phyloP scores from a whole-genome alignment of 92 coral and sea anemone species.

The Plumapathes pennacea region DNA sequence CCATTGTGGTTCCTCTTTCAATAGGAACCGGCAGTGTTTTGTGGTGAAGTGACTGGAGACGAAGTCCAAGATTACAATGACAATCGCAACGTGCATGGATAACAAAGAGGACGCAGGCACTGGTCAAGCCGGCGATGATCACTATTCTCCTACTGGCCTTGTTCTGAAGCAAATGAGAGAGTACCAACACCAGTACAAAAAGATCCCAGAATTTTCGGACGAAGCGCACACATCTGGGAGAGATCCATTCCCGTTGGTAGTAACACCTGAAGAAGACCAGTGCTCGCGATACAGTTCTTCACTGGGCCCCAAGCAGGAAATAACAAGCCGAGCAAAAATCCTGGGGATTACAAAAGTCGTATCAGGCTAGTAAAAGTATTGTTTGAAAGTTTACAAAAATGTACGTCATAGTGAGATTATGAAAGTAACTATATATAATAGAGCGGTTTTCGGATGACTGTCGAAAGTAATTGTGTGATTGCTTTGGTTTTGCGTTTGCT shows the following conservation, averaged over 20 bases:
- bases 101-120: not conserved
- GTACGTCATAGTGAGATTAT: not conserved
- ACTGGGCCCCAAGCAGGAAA: constrained; percentile 2
- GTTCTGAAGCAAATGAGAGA: not conserved
- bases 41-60: not conserved
- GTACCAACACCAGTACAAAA: constrained; percentile 3
- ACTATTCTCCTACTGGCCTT: constrained; percentile 13
- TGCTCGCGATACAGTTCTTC: constrained; percentile 4
- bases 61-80: not conserved
- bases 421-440: not conserved
- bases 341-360: constrained; percentile 8
- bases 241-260: not conserved
- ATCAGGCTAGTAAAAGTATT: constrained; percentile 1
- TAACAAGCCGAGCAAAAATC: constrained; percentile 16
- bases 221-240: not conserved
- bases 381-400: not conserved
- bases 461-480: too few species aligned
- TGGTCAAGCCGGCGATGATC: not conserved
- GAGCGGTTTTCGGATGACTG: too few species aligned
- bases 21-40: constrained; percentile 2
- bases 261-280: constrained; percentile 11
- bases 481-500: too few species aligned
- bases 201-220: constrained; percentile 19
- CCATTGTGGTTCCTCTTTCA: constrained; percentile 25
- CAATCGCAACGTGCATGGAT: not conserved